Evolutionary conservation across 2,888 invertebrate genomes (phyloP).

Genomic region (Caenorhabditis macrosperma): DNA sequence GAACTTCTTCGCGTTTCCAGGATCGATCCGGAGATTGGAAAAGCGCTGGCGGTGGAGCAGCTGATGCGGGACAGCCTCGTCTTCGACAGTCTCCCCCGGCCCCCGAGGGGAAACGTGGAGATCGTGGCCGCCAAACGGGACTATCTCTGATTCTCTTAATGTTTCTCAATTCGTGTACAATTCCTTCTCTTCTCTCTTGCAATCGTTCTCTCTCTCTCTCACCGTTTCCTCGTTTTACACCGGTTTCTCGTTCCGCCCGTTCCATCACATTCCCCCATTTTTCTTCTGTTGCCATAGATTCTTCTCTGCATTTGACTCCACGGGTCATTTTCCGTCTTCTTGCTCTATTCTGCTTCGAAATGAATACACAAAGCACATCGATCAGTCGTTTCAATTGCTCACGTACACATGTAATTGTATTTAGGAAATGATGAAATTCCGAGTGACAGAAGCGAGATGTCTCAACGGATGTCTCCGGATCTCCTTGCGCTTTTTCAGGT

Average conservation of each 20-base stretch:
- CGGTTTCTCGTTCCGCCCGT: constrained; percentile 7
- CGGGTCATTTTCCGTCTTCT: neutral
- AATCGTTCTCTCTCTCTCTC: constrained; percentile 2
- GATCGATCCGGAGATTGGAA: constrained; percentile 64
- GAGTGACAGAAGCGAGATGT: too few species aligned
- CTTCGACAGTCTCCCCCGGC: constrained; percentile 62
- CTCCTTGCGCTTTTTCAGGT: too few species aligned
- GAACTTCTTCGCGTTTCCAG: too few species aligned
- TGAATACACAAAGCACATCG: too few species aligned
- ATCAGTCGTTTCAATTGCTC: too few species aligned
- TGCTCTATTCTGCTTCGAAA: too few species aligned
- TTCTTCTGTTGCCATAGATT: constrained; percentile 1
- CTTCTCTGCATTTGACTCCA: neutral
- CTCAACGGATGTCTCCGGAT: too few species aligned
- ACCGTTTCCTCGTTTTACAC: neutral
- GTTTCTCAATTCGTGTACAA: constrained; percentile 13
- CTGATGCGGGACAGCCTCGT: constrained; percentile 60
- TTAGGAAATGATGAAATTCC: too few species aligned
- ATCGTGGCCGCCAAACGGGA: constrained; percentile 66
- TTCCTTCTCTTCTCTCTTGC: neutral
- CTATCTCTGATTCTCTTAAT: constrained; percentile 51
- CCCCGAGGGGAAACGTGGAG: constrained; percentile 58
- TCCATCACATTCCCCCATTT: constrained; percentile 10
- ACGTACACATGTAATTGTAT: too few species aligned
- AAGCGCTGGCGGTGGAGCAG: constrained; percentile 67